Base-by-base conservation (phyloP, 2,888 invertebrate genomes). In the Drosophila niveifrons region DNA sequence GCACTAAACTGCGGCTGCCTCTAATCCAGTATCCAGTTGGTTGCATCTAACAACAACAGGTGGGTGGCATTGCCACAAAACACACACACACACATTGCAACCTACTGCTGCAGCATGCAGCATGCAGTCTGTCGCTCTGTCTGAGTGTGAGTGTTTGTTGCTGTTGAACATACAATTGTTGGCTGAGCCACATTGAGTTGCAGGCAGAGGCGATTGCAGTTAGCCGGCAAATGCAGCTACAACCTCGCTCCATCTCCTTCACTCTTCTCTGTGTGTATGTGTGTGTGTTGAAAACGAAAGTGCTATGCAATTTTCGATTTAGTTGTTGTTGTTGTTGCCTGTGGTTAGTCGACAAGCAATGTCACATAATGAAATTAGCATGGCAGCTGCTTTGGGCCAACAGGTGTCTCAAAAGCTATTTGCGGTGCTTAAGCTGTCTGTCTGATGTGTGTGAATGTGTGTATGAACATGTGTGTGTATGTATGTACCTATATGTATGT, bases 11-110 rank as follows among this genome's bases (percentile, higher is more conserved):
- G 72, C 31, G 43, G 44, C 64, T 62, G 79, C 41, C 68, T 80
- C 85, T 85, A 88, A 85, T 89, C 88, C 85, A 75, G 78, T 66
- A 85, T 85, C 80, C 88, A 80, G 80, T 77, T 75, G 65, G 61
- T 68, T 73, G 77, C 75, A 72, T 65, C 56, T 44, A 75, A 59
- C 87, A 75, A 59, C 87, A 82, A 82, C 85, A 85, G 88, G 89
- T 84, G 83, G 83, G 85, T 79, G 83, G 87, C 47, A 47, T 10
- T 29, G 59, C 41, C 50, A 29, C 59, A 48, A 50, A 56, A 15
- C 39, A 41, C 39, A 56, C 11, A 56, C 44, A 29, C 36, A 48
- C 36, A 50, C 47, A 48, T 65, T 61, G 77, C 72, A 66, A 29
- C 66, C 62, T n/a, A 51, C n/a, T 50, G 59, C 13, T 58, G 62